These are phyloP conservation scores for Pelobates cultripes DNA, from an alignment of 2,797 vertebrate genomes.

Conservation along the genomic window DNA sequence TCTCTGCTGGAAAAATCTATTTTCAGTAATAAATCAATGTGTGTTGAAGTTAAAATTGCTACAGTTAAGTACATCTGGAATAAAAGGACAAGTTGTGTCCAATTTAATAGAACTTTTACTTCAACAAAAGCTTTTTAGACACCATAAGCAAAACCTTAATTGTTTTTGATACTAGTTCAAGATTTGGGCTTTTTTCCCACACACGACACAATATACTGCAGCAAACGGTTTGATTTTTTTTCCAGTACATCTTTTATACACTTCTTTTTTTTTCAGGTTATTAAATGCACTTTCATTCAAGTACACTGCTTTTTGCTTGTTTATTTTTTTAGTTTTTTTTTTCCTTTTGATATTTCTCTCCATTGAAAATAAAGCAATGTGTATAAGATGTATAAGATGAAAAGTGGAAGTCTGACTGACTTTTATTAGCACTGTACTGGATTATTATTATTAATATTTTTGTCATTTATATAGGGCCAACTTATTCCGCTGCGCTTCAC, in stretches of 20 bases:
- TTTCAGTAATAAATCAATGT: not conserved
- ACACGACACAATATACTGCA: constrained; percentile 27
- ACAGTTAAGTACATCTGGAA: not conserved
- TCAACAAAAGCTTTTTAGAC: constrained; percentile 34
- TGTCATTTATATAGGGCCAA: no score
- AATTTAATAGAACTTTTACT: constrained; percentile 7
- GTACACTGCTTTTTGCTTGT: not conserved
- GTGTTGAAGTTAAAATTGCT: not conserved
- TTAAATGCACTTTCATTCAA: constrained; percentile 14
- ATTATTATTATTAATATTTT: no score
- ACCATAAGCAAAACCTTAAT: constrained; percentile 31
- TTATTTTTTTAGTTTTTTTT: constrained; percentile 1
- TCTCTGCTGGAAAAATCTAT: not conserved
- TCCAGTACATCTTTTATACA: constrained; percentile 24
- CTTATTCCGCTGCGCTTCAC: no score
- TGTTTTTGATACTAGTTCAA: constrained; percentile 37
- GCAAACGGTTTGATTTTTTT: constrained; percentile 25
- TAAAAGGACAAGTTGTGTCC: constrained; percentile 2
- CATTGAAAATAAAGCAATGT: not conserved
- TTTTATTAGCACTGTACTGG: no score
- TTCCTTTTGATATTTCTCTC: not conserved
- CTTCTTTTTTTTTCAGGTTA: constrained; percentile 6
- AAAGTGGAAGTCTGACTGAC: no score
- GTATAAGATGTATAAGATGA: no score
- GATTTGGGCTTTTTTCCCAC: constrained; percentile 9